Percentiles rank a stretch among this genome's conserved stretches.
Evolutionary conservation across 2,888 invertebrate species (phyloP).

Genomic region (Leptinotarsa tumamoca): DNA sequence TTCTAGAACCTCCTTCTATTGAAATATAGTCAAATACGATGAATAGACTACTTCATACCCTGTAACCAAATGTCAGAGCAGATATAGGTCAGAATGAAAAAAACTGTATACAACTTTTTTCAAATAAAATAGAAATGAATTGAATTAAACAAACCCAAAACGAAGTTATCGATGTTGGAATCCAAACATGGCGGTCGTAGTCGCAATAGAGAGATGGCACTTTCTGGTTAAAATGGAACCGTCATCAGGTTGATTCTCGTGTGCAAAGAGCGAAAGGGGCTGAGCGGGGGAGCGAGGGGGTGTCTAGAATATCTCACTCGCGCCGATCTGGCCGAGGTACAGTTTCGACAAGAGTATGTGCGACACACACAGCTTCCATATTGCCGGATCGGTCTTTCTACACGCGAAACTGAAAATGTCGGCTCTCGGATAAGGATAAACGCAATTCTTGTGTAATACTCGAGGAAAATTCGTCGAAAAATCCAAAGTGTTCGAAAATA

Average conservation of each 20-base stretch:
- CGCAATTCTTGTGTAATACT: conserved; percentile 31
- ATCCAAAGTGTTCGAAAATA: not conserved
- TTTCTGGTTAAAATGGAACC: conserved; percentile 59
- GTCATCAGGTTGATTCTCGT: conserved; percentile 47
- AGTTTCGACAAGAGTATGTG: conserved; percentile 59
- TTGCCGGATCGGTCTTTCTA: conserved; percentile 51
- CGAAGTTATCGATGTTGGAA: conserved; percentile 13
- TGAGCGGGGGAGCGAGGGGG: conserved; percentile 44
- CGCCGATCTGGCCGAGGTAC: conserved; percentile 60
- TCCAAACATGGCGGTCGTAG: conserved; percentile 24
- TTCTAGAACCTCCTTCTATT: too few species aligned
- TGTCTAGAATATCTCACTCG: conserved; percentile 59
- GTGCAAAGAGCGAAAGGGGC: conserved; percentile 41
- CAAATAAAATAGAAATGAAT: not conserved
- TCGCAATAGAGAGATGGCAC: conserved; percentile 41
- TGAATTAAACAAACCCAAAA: conserved; percentile 1
- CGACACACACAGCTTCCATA: conserved; percentile 58
- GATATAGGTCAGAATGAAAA: too few species aligned
- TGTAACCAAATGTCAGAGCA: too few species aligned
- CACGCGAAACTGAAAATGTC: conserved; percentile 61
- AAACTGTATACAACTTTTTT: not conserved
- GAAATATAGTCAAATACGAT: too few species aligned
- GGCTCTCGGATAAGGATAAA: conserved; percentile 43
- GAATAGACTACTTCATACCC: too few species aligned
- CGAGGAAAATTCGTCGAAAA: conserved; percentile 10